Conservation (phyloP, 2,113 vertebrate genomes). For the Aphyosemion australe region DNA sequence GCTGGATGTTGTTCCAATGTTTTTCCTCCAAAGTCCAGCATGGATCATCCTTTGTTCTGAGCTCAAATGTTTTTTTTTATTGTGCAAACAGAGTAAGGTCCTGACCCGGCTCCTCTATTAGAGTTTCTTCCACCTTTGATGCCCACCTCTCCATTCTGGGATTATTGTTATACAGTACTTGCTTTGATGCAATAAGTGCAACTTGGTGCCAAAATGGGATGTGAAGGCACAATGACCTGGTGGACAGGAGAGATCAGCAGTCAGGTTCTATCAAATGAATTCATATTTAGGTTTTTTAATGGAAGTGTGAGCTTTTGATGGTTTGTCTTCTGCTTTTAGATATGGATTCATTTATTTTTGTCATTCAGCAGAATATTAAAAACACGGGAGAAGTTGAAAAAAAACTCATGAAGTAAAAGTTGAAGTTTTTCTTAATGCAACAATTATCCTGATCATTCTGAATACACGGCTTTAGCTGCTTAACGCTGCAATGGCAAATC, state of each 20-base stretch:
- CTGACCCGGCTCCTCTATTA: constrained; percentile 74
- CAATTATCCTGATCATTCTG: too few relatives aligned
- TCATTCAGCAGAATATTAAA: too few relatives aligned
- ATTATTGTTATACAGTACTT: constrained; percentile 76
- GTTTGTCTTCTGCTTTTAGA: neutral
- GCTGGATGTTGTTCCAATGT: constrained; percentile 58
- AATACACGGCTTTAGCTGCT: too few relatives aligned
- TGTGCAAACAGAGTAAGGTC: constrained; percentile 72
- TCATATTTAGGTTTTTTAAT: constrained; percentile 21
- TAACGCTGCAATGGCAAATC: too few relatives aligned
- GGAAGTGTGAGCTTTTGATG: neutral
- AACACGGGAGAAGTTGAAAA: too few relatives aligned
- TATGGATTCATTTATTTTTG: too few relatives aligned
- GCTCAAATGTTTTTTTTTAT: constrained; percentile 70
- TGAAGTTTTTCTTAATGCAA: too few relatives aligned
- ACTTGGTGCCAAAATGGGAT: constrained; percentile 64
- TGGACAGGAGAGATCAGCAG: constrained; percentile 34
- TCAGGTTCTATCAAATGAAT: constrained; percentile 34
- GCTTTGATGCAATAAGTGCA: constrained; percentile 77
- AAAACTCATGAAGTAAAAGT: too few relatives aligned
- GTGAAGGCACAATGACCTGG: constrained; percentile 59
- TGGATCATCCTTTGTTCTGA: constrained; percentile 66
- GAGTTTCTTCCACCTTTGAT: constrained; percentile 67
- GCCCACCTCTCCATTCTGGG: constrained; percentile 41
- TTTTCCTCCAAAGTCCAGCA: constrained; percentile 50